Percentiles rank a stretch among this genome's conserved stretches.
Evolutionary conservation across 2,888 invertebrate genomes (phyloP).

Genomic region (Drosophila tripunctata): DNA sequence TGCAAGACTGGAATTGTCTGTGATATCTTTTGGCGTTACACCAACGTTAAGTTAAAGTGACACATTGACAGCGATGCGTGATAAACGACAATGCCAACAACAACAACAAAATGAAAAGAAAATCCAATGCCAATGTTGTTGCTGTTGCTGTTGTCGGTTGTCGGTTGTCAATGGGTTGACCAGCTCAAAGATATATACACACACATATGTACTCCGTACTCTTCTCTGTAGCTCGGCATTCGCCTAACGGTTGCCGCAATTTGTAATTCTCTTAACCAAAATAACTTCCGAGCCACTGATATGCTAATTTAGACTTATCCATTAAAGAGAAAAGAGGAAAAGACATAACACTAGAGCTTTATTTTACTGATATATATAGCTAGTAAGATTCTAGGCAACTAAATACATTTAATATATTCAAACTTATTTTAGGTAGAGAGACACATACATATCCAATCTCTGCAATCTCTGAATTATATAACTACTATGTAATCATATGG

Average conservation of each 20-base stretch:
- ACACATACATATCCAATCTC: no score
- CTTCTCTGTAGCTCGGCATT: conserved; percentile 7
- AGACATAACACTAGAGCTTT: no score
- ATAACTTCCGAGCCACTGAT: conserved; percentile 16
- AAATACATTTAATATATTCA: no score
- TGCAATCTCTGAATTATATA: no score
- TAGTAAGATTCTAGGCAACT: no score
- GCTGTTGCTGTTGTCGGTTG: conserved; percentile 15
- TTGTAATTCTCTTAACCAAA: conserved; percentile 37
- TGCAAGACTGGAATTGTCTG: conserved; percentile 46
- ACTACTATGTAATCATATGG: no score
- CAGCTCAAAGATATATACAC: conserved; percentile 19
- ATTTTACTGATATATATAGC: no score
- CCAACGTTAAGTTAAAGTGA: conserved; percentile 79
- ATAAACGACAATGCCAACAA: conserved; percentile 80
- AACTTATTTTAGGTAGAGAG: no score
- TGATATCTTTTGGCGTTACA: conserved; percentile 68
- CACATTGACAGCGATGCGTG: conserved; percentile 83
- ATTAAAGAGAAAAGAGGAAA: not conserved
- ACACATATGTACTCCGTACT: no score
- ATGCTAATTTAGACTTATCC: conserved; percentile 45
- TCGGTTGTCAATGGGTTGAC: conserved; percentile 29
- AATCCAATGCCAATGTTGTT: conserved; percentile 24
- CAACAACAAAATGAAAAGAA: no score
- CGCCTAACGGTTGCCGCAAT: conserved; percentile 53